Percentiles rank a stretch among this genome's conserved stretches.
These are phyloP conservation scores for Drosophila arizonae DNA, from an alignment of 1,140 invertebrate genomes.

Conservation along the genomic window DNA sequence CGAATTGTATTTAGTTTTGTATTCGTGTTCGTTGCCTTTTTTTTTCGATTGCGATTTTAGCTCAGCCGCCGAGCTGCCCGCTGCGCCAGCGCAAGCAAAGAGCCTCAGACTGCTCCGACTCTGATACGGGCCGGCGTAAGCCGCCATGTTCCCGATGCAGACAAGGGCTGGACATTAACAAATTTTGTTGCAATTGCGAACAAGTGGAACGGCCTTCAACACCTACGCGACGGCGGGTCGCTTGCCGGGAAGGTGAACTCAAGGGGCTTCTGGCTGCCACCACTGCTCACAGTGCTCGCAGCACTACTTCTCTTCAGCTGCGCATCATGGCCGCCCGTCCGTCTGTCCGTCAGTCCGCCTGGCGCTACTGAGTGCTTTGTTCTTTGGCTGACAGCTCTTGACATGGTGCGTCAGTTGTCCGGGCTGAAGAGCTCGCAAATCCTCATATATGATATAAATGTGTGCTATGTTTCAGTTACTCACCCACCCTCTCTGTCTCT, in stretches of 20 bases:
- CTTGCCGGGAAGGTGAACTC: conserved; percentile 9
- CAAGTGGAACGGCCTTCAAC: conserved; percentile 66
- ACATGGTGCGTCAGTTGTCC: conserved; percentile 24
- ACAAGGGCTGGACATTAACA: conserved; percentile 22
- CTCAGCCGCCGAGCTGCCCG: conserved; percentile 29
- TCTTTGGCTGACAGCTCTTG: conserved; percentile 67
- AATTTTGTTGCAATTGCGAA: conserved; percentile 30
- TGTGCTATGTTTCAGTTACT: not conserved
- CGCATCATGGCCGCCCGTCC: conserved; percentile 52
- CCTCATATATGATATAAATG: conserved; percentile 40
- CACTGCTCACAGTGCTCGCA: not conserved
- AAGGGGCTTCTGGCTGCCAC: conserved; percentile 6
- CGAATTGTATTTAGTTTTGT: conserved; percentile 65
- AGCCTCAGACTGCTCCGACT: not conserved
- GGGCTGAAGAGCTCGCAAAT: conserved; percentile 62
- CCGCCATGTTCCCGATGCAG: not conserved
- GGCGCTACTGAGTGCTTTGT: conserved; percentile 62
- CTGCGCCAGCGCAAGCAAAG: conserved; percentile 13
- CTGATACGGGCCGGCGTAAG: not conserved
- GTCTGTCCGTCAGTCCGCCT: not conserved
- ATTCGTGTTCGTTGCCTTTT: conserved; percentile 36
- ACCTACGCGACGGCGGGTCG: conserved; percentile 33
- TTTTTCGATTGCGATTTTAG: conserved; percentile 32
- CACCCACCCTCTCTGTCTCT: conserved; percentile 1
- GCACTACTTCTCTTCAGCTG: not conserved